Conservation (phyloP, 2,888 invertebrate species). For the Xanthia togata region DNA sequence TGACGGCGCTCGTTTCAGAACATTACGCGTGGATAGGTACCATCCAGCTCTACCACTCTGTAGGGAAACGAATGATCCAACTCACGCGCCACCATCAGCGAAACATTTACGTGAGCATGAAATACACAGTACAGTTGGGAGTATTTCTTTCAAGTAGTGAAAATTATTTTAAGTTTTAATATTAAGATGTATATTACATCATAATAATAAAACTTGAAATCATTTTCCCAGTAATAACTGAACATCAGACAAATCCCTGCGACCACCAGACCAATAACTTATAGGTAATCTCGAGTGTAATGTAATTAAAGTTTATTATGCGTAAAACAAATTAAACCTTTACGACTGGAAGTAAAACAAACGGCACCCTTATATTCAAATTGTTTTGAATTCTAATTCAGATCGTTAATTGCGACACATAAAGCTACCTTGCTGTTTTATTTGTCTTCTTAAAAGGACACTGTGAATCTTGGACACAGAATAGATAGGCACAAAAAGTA, state of each 20-base stretch:
- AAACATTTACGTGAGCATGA: too few species aligned
- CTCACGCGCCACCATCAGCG: too few species aligned
- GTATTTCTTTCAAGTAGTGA: too few species aligned
- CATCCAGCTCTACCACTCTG: too few species aligned
- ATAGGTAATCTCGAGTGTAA: slow-evolving; percentile 55
- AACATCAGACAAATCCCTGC: not conserved
- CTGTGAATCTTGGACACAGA: not conserved
- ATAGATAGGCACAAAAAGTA: not conserved
- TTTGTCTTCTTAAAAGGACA: slow-evolving; percentile 47
- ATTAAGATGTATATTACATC: too few species aligned
- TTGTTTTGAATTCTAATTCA: slow-evolving; percentile 65
- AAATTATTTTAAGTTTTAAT: too few species aligned
- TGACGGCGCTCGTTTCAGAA: too few species aligned
- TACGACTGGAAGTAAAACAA: slow-evolving; percentile 68
- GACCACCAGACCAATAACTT: slow-evolving; percentile 40
- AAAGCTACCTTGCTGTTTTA: slow-evolving; percentile 54
- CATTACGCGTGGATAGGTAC: too few species aligned
- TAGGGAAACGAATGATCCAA: too few species aligned
- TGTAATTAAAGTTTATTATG: slow-evolving; percentile 73
- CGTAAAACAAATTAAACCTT: slow-evolving; percentile 74
- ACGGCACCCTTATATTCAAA: slow-evolving; percentile 62
- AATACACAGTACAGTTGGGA: too few species aligned
- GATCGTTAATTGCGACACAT: slow-evolving; percentile 60
- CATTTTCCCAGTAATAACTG: not conserved
- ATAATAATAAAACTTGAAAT: not conserved